Evolutionary conservation across 1,140 invertebrate species (phyloP).

Genomic region (Cylas formicarius): DNA sequence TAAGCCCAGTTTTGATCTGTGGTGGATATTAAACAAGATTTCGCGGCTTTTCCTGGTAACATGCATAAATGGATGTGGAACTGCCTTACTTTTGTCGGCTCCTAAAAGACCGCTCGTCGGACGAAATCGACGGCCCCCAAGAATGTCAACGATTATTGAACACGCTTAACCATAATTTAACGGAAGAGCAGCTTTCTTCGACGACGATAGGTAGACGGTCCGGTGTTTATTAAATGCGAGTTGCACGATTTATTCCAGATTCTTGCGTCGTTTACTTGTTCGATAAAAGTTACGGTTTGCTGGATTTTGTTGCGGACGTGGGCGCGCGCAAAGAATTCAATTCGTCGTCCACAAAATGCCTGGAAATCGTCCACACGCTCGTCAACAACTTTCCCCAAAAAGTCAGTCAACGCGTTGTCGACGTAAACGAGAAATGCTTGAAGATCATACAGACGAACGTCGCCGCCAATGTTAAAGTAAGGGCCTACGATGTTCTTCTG

Average conservation of each 20-base stretch:
- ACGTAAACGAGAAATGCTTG: conserved; percentile 17
- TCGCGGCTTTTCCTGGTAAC: too few species aligned
- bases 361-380: conserved; percentile 29
- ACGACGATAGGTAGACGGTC: conserved; percentile 26
- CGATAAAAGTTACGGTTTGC: conserved; percentile 22
- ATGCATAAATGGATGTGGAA: conserved; percentile 29
- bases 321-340: conserved; percentile 23
- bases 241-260: conserved; percentile 22
- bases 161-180: conserved; percentile 25
- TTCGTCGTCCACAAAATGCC: conserved; percentile 12
- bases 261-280: conserved; percentile 28
- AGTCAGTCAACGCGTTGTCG: conserved; percentile 11
- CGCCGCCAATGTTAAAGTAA: conserved; percentile 25
- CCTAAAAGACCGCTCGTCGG: conserved; percentile 11
- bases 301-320: conserved; percentile 23
- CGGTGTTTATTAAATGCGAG: conserved; percentile 1
- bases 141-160: conserved; percentile 21
- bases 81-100: conserved; percentile 19
- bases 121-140: conserved; percentile 9
- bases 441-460: conserved; percentile 10
- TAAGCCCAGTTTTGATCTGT: too few species aligned
- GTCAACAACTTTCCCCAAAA: conserved; percentile 29
- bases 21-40: too few species aligned
- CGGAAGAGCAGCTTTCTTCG: conserved; percentile 24
- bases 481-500: conserved; percentile 22